Base-by-base conservation (phyloP, 2,888 invertebrate species). In the Pyrrhia umbra region DNA sequence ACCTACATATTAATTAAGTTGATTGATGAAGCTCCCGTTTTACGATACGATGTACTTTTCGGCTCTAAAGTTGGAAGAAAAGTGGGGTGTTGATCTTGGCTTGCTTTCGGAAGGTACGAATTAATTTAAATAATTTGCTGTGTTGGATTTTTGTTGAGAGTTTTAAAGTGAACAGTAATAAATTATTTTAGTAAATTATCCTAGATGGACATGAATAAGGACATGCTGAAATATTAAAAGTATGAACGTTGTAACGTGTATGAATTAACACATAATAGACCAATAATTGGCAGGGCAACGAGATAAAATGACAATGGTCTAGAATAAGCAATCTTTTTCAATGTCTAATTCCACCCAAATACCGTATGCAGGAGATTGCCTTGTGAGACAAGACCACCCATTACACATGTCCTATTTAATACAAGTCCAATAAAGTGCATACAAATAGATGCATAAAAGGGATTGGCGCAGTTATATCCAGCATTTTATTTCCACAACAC, bases 1-100 rank as follows among this genome's bases (percentile, higher is more conserved):
- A 77, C 75, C 74, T 81, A 81, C 84, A 84, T 84, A 84, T 84
- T 85, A 85, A 85, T 84, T 85, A 83, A 78, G 67, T 75, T 81
- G 81, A 81, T 81, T 81, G 80, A 79, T 81, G 73, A 71, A 72
- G 62, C 72, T 61, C 66, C 55, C 56, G 68, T 52, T 75, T 80
- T 73, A 75, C 68, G 75, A 72, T 69, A 75, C 69, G 69, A 69
- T 75, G 71, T 72, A 57, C 75, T 58, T 71, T 75, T 62, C 46
- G 40, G 34, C 75, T 72, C 21, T 75, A 75, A 72, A 72, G 16
- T 75, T 62, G 6, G 56, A 68, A 55, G 71, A 71, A 68, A 73
- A 55, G 51, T 62, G 57, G 69, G 69, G 62, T 69, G 61, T 42
- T 75, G 69, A 68, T 68, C 57, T 54, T 67, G n/a, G 34, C 61